Evolutionary conservation across 1,140 invertebrate species (phyloP).

Genomic region (Drosophila repleta): DNA sequence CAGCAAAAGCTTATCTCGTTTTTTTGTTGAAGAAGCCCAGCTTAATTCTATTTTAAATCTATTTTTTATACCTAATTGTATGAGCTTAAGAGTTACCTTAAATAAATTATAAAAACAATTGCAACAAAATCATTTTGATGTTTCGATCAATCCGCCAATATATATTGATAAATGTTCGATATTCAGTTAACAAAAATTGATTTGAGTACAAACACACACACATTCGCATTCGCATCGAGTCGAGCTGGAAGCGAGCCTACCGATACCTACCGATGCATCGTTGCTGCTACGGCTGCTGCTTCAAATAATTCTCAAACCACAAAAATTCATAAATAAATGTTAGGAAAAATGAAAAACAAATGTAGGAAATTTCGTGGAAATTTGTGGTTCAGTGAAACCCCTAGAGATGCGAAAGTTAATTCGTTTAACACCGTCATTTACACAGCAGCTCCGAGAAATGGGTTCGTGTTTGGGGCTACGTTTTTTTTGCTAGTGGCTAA

Average conservation of each 20-base stretch:
- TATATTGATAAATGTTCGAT: neutral
- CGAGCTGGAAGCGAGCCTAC: conserved; percentile 8
- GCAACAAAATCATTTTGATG: conserved; percentile 39
- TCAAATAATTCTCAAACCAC: neutral
- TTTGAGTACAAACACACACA: conserved; percentile 50
- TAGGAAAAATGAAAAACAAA: neutral
- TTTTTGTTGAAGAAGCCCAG: conserved; percentile 1
- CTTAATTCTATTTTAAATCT: neutral
- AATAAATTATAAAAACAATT: conserved; percentile 11
- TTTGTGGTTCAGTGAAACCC: neutral
- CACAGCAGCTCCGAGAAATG: conserved; percentile 25
- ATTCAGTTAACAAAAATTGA: conserved; percentile 40
- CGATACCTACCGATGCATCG: conserved; percentile 70
- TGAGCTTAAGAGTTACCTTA: conserved; percentile 28
- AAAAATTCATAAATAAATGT: conserved; percentile 11
- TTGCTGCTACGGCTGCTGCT: conserved; percentile 50
- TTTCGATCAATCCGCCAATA: conserved; percentile 16
- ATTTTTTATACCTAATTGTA: conserved; percentile 2
- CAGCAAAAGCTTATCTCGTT: conserved; percentile 32
- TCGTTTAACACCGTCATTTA: conserved; percentile 70
- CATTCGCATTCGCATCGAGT: conserved; percentile 48
- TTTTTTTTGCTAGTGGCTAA: conserved; percentile 34
- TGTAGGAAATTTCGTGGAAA: neutral
- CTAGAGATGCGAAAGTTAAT: conserved; percentile 48
- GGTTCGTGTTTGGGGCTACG: conserved; percentile 4